A percentile compares a stretch with the other conserved stretches of the same genome.
Conservation (phyloP, 2,888 invertebrate genomes). For the Leptopterna dolabrata region DNA sequence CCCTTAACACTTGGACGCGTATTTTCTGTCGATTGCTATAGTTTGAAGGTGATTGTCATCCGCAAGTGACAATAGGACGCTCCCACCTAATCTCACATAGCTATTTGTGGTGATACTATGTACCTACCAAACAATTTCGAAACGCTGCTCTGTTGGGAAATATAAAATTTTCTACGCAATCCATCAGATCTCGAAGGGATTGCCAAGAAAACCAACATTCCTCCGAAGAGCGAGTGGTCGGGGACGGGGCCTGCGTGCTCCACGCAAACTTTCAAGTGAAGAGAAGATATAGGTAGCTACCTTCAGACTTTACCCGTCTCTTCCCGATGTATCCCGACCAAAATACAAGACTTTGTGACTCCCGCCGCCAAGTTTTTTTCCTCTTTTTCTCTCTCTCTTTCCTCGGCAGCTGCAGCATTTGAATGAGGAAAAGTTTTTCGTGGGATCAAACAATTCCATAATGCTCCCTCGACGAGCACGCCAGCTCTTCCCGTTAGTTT, state of each 20-base stretch:
- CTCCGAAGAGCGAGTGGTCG: not conserved
- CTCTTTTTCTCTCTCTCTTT: not conserved
- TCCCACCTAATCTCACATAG: too few species aligned
- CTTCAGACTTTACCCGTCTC: constrained; percentile 16
- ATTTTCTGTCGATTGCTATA: too few species aligned
- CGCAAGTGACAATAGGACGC: too few species aligned
- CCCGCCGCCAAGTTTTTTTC: not conserved
- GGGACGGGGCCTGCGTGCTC: constrained; percentile 16
- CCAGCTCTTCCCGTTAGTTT: not conserved
- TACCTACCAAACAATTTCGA: too few species aligned
- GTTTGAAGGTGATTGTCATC: too few species aligned
- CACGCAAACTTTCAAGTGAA: constrained; percentile 32
- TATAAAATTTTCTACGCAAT: not conserved
- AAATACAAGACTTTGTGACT: constrained; percentile 23
- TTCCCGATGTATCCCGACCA: constrained; percentile 18
- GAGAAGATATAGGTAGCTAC: constrained; percentile 34
- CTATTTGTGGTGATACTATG: too few species aligned
- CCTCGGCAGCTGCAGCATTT: not conserved
- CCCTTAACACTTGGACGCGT: too few species aligned
- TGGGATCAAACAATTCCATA: not conserved
- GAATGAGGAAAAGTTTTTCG: constrained; percentile 1
- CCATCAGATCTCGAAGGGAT: not conserved
- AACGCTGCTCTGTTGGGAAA: too few species aligned
- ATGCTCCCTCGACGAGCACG: not conserved
- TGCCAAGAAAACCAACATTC: not conserved